These are phyloP conservation scores for Cheilosia scutellata DNA, from an alignment of 2,888 invertebrate species.

Conservation along the genomic window DNA sequence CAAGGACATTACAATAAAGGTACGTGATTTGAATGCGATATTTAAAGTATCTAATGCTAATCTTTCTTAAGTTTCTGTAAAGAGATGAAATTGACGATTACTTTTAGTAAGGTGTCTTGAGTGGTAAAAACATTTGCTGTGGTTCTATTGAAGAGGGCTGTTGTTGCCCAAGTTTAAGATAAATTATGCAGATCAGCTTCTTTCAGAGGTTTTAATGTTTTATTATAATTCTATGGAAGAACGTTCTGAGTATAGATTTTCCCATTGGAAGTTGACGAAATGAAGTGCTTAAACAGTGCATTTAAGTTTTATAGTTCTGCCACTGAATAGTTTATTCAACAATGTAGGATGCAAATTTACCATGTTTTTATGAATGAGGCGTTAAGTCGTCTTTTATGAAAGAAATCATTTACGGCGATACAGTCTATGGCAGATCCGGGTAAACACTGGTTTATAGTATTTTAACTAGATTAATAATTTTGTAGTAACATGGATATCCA, in stretches of 20 bases:
- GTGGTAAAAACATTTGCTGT: neutral
- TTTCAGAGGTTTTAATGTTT: neutral
- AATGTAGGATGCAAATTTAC: too few species aligned
- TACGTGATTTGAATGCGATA: neutral
- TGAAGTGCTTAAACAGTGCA: neutral
- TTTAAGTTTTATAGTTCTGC: too few species aligned
- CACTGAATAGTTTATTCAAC: too few species aligned
- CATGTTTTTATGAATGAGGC: too few species aligned
- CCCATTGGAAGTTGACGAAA: neutral
- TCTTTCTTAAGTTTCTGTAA: neutral
- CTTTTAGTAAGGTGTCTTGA: neutral
- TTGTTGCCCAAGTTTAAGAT: neutral
- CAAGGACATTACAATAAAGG: constrained; percentile 20
- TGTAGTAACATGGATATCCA: too few species aligned
- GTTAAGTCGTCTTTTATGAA: too few species aligned
- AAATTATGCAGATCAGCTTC: neutral
- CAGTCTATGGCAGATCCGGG: too few species aligned
- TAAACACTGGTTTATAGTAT: too few species aligned
- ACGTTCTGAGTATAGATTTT: neutral
- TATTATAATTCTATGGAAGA: neutral
- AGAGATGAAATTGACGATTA: neutral
- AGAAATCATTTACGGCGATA: too few species aligned
- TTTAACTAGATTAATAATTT: too few species aligned
- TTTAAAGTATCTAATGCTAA: neutral
- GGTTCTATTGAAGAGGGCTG: neutral